Evolutionary conservation across 2,888 invertebrate species (phyloP).

Genomic region (Acleris cristana): DNA sequence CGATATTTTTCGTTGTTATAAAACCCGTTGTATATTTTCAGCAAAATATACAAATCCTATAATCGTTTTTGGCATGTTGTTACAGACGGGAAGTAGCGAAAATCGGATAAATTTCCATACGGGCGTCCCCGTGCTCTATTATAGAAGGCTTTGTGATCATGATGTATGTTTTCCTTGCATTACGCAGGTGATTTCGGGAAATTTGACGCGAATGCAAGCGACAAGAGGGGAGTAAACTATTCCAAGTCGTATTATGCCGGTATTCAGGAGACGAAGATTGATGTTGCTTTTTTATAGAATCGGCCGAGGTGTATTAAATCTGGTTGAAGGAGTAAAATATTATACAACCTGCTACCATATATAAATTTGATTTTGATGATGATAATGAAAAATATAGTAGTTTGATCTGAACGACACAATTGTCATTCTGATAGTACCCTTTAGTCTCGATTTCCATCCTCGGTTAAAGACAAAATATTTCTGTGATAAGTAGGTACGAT

Average conservation of each 20-base stretch:
- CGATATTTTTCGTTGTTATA: conserved; percentile 19
- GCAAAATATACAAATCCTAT: conserved; percentile 44
- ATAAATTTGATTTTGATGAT: too few species aligned
- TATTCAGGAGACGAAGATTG: conserved; percentile 68
- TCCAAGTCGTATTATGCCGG: conserved; percentile 45
- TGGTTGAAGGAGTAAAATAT: too few species aligned
- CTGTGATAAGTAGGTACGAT: too few species aligned
- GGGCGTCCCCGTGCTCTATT: conserved; percentile 64
- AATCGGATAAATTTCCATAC: conserved; percentile 75
- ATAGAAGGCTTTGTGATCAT: conserved; percentile 69
- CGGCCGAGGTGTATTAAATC: not conserved
- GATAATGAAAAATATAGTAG: too few species aligned
- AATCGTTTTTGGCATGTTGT: conserved; percentile 64
- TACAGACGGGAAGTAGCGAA: conserved; percentile 66
- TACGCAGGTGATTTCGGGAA: conserved; percentile 59
- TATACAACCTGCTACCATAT: too few species aligned
- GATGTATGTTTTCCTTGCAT: conserved; percentile 78
- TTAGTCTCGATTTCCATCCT: too few species aligned
- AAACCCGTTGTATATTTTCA: not conserved
- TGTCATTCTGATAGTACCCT: too few species aligned
- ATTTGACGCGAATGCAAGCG: conserved; percentile 60
- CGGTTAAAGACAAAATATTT: too few species aligned
- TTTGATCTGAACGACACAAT: too few species aligned
- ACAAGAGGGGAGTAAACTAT: conserved; percentile 57
- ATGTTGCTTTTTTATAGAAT: conserved; percentile 50